These are phyloP conservation scores for Ellobium chinense DNA, from an alignment of 2,888 invertebrate species.

Conservation along the genomic window DNA sequence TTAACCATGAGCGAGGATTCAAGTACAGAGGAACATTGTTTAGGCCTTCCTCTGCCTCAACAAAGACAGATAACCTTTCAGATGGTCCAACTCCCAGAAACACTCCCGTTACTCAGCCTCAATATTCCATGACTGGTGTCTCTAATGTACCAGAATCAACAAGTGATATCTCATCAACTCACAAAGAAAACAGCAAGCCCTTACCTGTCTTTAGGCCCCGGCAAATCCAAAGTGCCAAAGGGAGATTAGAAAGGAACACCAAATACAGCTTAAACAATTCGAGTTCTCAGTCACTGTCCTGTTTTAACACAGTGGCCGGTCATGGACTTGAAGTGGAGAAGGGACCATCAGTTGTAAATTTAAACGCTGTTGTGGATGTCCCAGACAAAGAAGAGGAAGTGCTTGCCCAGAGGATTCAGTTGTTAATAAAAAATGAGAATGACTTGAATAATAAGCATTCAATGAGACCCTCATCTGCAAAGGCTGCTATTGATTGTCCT, in stretches of 20 bases:
- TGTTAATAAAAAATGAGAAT: background rate
- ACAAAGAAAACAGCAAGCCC: no score
- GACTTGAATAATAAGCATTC: background rate
- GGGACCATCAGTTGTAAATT: conserved; percentile 8
- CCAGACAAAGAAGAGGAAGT: conserved; percentile 20
- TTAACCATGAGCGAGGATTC: background rate
- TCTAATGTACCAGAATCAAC: background rate
- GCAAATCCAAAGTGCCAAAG: conserved; percentile 64
- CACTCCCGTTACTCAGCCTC: no score
- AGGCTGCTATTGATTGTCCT: background rate
- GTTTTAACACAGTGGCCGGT: background rate
- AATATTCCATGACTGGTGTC: background rate
- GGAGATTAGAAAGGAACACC: conserved; percentile 50
- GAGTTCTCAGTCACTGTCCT: background rate
- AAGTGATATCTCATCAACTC: background rate
- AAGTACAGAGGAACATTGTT: conserved; percentile 25
- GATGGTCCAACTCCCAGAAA: no score
- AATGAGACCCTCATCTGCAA: conserved; percentile 12
- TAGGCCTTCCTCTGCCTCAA: conserved; percentile 22
- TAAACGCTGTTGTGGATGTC: conserved; percentile 6
- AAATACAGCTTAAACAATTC: background rate
- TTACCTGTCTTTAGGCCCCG: conserved; percentile 19
- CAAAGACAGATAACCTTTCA: background rate
- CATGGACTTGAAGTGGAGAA: background rate
- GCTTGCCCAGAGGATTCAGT: background rate